Evolutionary conservation across 92 coral and sea anemone genomes (phyloP).

Genomic region (Porites evermanni): DNA sequence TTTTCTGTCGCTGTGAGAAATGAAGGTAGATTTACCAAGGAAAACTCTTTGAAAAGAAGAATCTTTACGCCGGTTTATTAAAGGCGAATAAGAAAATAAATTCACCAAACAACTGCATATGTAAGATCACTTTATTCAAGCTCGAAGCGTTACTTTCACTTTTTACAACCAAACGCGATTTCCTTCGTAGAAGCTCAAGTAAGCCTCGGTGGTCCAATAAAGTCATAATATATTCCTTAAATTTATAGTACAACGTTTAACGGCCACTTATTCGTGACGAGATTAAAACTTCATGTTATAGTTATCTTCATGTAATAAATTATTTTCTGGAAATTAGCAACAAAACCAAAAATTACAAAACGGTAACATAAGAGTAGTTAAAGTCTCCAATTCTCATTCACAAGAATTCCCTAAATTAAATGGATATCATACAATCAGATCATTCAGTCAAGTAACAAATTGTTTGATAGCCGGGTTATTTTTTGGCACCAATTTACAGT

Average conservation of each 20-base stretch:
- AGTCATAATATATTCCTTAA: neutral
- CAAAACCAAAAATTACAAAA: too few relatives aligned
- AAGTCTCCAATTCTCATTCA: neutral
- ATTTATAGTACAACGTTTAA: too few relatives aligned
- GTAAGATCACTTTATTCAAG: slow-evolving; percentile 14
- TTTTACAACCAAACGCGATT: neutral
- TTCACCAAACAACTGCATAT: neutral
- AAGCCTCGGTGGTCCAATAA: neutral
- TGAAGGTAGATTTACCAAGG: too few relatives aligned
- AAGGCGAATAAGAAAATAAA: neutral
- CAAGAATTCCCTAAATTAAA: neutral
- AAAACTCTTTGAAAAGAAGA: too few relatives aligned
- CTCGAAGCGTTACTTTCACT: slow-evolving; percentile 14
- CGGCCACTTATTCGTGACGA: too few relatives aligned
- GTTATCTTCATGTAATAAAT: neutral
- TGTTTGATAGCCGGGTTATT: too few relatives aligned
- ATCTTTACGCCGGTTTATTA: too few relatives aligned
- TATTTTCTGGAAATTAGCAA: neutral
- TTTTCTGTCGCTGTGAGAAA: too few relatives aligned
- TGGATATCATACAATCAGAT: too few relatives aligned
- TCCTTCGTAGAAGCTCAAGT: neutral
- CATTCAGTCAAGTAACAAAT: too few relatives aligned
- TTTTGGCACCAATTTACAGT: too few relatives aligned
- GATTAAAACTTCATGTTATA: neutral
- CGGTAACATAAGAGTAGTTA: neutral